Conservation (phyloP, 1,140 invertebrate genomes). For the Drosophila sp. region DNA sequence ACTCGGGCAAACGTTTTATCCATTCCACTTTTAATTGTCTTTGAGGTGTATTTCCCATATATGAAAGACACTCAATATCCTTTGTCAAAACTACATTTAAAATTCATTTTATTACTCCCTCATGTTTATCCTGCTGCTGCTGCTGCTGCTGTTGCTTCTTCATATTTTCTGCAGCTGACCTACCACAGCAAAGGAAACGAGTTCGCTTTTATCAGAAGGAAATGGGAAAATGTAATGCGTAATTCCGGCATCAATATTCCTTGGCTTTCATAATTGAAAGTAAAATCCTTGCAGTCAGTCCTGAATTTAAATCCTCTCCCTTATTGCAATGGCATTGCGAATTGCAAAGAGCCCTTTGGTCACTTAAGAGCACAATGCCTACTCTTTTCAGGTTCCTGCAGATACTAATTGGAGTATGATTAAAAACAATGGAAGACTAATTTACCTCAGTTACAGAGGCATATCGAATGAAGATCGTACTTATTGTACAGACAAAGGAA, state of each 20-base stretch:
- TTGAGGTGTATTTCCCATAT: constrained; percentile 15
- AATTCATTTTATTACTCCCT: constrained; percentile 16
- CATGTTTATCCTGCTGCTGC: not conserved
- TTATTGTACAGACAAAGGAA: not conserved
- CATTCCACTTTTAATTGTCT: constrained; percentile 42
- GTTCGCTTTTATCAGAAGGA: constrained; percentile 16
- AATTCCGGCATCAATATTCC: constrained; percentile 34
- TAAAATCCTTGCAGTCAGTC: constrained; percentile 1
- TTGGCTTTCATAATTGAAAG: constrained; percentile 6
- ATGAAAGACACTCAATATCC: constrained; percentile 8
- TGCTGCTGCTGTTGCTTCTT: not conserved
- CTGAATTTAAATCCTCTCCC: not conserved
- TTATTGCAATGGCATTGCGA: not conserved
- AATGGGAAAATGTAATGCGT: constrained; percentile 32
- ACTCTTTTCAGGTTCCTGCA: too few relatives aligned
- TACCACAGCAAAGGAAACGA: constrained; percentile 24
- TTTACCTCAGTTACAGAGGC: not conserved
- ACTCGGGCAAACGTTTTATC: constrained; percentile 7
- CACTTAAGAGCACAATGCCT: not conserved
- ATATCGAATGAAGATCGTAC: not conserved
- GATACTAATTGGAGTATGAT: not conserved
- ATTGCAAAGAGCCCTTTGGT: not conserved
- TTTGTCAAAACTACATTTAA: constrained; percentile 12
- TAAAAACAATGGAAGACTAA: constrained; percentile 1
- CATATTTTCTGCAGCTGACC: not conserved